Base-by-base conservation (phyloP, 1,140 invertebrate species). In the Drosophila takahashii region DNA sequence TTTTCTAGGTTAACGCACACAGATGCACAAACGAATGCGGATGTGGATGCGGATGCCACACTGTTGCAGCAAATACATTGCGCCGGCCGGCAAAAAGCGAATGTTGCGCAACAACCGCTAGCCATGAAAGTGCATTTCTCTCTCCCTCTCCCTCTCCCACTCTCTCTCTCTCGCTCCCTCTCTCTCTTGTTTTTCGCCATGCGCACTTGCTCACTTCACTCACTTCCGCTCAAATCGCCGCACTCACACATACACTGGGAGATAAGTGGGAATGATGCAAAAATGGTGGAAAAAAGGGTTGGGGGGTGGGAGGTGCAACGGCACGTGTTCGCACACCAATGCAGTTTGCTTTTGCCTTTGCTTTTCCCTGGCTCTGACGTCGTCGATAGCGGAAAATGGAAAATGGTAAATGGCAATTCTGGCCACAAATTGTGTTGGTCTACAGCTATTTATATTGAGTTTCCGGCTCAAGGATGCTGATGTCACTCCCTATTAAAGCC, bases 311-410 rank as follows among this genome's bases (percentile, higher is more conserved):
- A 59, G 78, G 70, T 85, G 71, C 62, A 60, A 81, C 87, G 87
- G 87, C 87, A 90, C 87, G 87, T 90, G 87, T 90, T 80, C 83
- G 86, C 87, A 86, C 73, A 90, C 86, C 69, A 72, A 67, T 83
- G 81, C 86, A 90, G 42, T 56, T 15, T 27, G 13, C 2, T 10
- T 42, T 42, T 42, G 41, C 41, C 3, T 16, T 18, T 50, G 15
- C 16, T 36, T 42, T 29, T 42, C 37, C 47, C 11, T 13, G 54
- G 69, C 52, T 54, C 85, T 89, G 85, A 80, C 77, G 85, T 80
- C 69, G 64, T 77, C 79, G 53, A 61, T 54, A 16, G 41, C 64
- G 60, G 62, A 74, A 66, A 47, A 10, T 32, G 45, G 44, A 34
- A 66, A 62, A 61, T 29, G 39, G 58, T 9, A 53, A 53, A 66